Percentiles rank a stretch among this genome's conserved stretches.
Conservation (phyloP, 2,797 vertebrate species). For the Lagorchestes hirsutus region DNA sequence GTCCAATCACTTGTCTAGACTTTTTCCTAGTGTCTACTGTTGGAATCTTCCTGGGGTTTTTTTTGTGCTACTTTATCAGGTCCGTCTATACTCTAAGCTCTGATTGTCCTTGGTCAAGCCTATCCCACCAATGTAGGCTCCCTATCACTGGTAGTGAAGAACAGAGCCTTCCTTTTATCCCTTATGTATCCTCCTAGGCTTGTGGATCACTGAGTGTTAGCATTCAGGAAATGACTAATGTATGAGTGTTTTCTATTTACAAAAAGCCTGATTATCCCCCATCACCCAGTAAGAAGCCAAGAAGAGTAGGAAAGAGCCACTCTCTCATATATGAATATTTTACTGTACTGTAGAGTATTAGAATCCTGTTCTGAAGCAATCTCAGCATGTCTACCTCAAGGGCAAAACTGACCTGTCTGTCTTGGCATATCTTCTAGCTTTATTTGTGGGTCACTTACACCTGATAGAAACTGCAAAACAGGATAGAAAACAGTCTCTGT, state of each 20-base stretch:
- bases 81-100: not conserved
- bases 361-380: not conserved
- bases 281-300: not conserved
- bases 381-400: not conserved
- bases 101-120: not conserved
- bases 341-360: not conserved
- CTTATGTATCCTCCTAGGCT: slow-evolving; percentile 7
- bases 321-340: not conserved
- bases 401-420: not conserved
- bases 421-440: slow-evolving; percentile 35
- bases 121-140: not conserved
- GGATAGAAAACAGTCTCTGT: not conserved
- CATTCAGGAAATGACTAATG: slow-evolving; percentile 46
- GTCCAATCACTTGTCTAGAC: not conserved
- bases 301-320: not conserved
- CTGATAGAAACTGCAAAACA: slow-evolving; percentile 17
- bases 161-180: slow-evolving; percentile 42
- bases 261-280: not conserved
- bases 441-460: slow-evolving; percentile 9
- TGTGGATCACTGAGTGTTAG: slow-evolving; percentile 18
- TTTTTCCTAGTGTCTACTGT: not conserved
- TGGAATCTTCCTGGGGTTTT: not conserved
- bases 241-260: slow-evolving; percentile 21
- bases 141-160: not conserved
- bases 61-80: not conserved